phyloP scores from a whole-genome alignment of 2,113 vertebrate species.

The Dasyprocta punctata region DNA sequence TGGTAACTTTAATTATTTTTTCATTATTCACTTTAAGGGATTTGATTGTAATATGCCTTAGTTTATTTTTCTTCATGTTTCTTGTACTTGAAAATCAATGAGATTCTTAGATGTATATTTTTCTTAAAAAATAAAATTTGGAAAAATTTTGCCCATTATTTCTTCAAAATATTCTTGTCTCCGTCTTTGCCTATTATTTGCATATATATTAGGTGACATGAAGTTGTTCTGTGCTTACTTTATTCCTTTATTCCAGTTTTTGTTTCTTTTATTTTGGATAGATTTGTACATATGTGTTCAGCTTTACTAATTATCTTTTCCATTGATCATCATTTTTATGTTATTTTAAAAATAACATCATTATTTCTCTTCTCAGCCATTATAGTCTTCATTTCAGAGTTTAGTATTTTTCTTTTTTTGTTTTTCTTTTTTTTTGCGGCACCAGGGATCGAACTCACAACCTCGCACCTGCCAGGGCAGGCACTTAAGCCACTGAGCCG shows the following conservation, averaged over 20 bases:
- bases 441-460: no score
- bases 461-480: no score
- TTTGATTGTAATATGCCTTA: background rate
- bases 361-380: background rate
- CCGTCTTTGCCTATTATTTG: rapidly evolving
- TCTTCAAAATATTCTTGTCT: background rate
- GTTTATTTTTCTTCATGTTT: background rate
- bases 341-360: background rate
- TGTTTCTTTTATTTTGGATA: background rate
- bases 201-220: rapidly evolving
- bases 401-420: background rate
- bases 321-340: no score
- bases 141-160: background rate
- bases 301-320: background rate
- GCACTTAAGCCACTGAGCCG: no score
- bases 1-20: background rate
- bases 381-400: background rate
- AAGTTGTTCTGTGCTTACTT: background rate
- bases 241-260: background rate
- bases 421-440: no score
- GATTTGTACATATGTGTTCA: background rate
- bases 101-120: background rate
- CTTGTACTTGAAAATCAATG: background rate
- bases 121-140: background rate
- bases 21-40: background rate